Evolutionary conservation across 2,113 vertebrate species (phyloP), one percentile per base, ranked within the genome.

Genomic region (Prunella himalayana): DNA sequence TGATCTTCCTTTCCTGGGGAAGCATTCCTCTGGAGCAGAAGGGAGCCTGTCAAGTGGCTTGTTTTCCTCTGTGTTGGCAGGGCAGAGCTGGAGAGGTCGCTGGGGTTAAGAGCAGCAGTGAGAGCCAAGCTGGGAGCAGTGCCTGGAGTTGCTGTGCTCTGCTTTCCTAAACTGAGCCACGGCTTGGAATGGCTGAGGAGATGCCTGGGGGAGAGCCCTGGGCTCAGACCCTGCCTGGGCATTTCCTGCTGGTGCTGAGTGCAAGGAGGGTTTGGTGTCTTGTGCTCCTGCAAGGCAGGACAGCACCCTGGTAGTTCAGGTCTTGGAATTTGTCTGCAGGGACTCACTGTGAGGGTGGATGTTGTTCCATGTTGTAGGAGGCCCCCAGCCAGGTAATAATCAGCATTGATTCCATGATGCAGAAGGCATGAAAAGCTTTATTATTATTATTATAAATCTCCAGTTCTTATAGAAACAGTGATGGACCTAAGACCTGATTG

Each of bases 21-120:
- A 73, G 86, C 33, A 79, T 31, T 93, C 37, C 60, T 75, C 2
- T 3, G 86, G 81, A 91, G 88, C 68, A 88, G 64, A 45, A 90
- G 44, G 84, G 84, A 96, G 85, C 66, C 92, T 51, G 83, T 93
- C 86, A 92, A 89, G 88, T 82, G 90, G 30, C 88, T 95, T 95
- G 94, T 97, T 97, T 94, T 87, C 27, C 78, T 94, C 49, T 0
- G 41, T 69, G 94, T 23, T 95, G 96, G 92, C 96, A 94, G 96
- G 90, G 66, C 88, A 95, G 88, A 94, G 95, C 78, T 0, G 6
- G 87, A 71, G 20, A 69, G 90, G 96, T 92, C n/a, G 0, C 70
- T 44, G 1, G n/a, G 95, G 96, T 94, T 94, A 94, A 95, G 84
- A 96, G 89, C 88, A 79, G 86, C 83, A 56, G 83, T 1, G 5